A percentile compares a stretch with the other conserved stretches of the same genome.
Evolutionary conservation across 2,888 invertebrate genomes (phyloP).

Genomic region (Oligia fasciuncula): DNA sequence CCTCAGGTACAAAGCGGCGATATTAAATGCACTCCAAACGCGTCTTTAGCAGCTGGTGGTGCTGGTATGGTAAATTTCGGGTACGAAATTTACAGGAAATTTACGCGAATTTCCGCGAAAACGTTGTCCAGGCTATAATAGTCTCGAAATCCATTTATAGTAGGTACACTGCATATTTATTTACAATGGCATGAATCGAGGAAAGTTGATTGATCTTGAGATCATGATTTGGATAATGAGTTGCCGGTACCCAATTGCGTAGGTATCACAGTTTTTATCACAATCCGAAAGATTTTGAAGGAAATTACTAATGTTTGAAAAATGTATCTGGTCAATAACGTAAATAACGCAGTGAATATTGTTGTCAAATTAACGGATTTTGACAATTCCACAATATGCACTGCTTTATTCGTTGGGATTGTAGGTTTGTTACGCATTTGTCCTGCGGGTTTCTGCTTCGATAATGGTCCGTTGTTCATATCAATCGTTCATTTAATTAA

Average conservation of each 20-base stretch:
- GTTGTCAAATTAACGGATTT: not conserved
- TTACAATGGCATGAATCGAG: not conserved
- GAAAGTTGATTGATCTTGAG: no score
- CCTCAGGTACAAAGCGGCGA: not conserved
- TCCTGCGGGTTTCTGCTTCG: not conserved
- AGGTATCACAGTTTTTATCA: not conserved
- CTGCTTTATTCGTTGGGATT: not conserved
- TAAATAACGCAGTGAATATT: not conserved
- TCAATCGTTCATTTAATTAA: not conserved
- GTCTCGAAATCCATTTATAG: not conserved
- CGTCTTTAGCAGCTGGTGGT: not conserved
- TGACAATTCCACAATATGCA: not conserved
- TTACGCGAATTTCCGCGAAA: not conserved
- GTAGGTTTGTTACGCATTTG: not conserved
- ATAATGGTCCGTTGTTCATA: not conserved
- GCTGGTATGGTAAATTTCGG: no score
- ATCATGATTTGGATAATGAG: not conserved
- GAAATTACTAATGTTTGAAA: not conserved
- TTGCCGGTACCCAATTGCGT: not conserved
- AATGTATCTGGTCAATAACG: not conserved
- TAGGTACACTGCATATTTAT: not conserved
- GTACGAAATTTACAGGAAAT: not conserved
- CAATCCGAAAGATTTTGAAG: not conserved
- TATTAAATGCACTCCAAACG: slow-evolving; percentile 12
- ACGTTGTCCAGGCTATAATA: no score